Evolutionary conservation across 2,797 vertebrate species (phyloP).

Genomic region (Centroberyx gerrardi): DNA sequence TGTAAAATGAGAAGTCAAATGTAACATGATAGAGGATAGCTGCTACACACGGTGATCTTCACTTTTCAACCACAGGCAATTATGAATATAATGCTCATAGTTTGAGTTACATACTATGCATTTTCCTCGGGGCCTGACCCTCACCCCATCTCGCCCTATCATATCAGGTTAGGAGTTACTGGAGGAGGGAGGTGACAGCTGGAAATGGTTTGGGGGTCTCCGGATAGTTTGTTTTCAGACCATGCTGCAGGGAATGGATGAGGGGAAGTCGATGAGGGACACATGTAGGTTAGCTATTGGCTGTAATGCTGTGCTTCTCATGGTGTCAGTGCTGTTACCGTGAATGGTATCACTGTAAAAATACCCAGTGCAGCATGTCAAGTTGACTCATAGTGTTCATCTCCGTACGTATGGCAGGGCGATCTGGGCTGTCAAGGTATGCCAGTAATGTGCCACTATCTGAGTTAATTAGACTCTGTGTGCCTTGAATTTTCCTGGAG

Average conservation of each 20-base stretch:
- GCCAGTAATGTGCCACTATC: slow-evolving; percentile 65
- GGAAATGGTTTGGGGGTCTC: slow-evolving; percentile 84
- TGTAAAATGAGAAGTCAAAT: slow-evolving; percentile 71
- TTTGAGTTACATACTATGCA: slow-evolving; percentile 82
- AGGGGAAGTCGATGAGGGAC: slow-evolving; percentile 53
- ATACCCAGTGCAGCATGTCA: slow-evolving; percentile 44
- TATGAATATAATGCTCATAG: slow-evolving; percentile 78
- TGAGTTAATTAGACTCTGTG: slow-evolving; percentile 65
- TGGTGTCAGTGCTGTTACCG: slow-evolving; percentile 56
- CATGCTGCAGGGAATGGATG: slow-evolving; percentile 72
- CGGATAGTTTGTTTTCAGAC: slow-evolving; percentile 83
- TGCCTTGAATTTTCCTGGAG: slow-evolving; percentile 55
- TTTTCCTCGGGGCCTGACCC: slow-evolving; percentile 82
- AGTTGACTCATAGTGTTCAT: slow-evolving; percentile 14
- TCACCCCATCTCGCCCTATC: slow-evolving; percentile 82
- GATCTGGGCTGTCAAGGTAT: slow-evolving; percentile 61
- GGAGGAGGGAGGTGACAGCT: slow-evolving; percentile 82
- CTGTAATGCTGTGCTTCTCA: slow-evolving; percentile 53
- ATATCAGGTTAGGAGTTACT: slow-evolving; percentile 80
- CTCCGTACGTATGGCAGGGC: slow-evolving; percentile 18
- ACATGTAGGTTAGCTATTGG: slow-evolving; percentile 70
- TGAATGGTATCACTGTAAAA: slow-evolving; percentile 58
- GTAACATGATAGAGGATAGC: slow-evolving; percentile 75
- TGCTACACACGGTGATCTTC: slow-evolving; percentile 69
- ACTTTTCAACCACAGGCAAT: slow-evolving; percentile 78